Conservation (phyloP, 2,113 vertebrate genomes). For the Thunnus thynnus region DNA sequence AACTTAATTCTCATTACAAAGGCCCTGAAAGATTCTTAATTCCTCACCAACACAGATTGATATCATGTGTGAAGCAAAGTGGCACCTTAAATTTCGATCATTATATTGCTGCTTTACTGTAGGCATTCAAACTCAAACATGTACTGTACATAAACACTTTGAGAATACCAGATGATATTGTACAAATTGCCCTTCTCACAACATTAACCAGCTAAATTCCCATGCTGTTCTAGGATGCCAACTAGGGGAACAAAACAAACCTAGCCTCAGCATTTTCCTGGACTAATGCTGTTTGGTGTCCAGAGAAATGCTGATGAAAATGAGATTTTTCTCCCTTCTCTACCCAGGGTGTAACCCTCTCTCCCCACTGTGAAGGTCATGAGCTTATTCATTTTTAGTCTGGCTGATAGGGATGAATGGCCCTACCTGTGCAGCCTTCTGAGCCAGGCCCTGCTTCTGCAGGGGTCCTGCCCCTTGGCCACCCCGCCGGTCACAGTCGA, state of each 20-base stretch:
- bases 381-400: constrained; percentile 76
- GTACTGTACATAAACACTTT: constrained; percentile 55
- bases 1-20: constrained; percentile 44
- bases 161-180: constrained; percentile 60
- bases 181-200: constrained; percentile 81
- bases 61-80: constrained; percentile 45
- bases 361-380: constrained; percentile 78
- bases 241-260: constrained; percentile 72
- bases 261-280: constrained; percentile 73
- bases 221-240: constrained; percentile 54
- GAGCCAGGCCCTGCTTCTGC: constrained; percentile 49
- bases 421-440: constrained; percentile 66
- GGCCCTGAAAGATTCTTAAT: constrained; percentile 46
- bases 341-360: constrained; percentile 56
- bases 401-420: constrained; percentile 80
- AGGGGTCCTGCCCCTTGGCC: constrained; percentile 63
- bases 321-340: constrained; percentile 50
- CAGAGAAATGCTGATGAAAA: background rate
- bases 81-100: constrained; percentile 47
- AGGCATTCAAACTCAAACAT: constrained; percentile 45
- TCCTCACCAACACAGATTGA: constrained; percentile 60
- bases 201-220: constrained; percentile 81
- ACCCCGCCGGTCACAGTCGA: constrained; percentile 61
- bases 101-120: constrained; percentile 35
- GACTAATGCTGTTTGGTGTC: constrained; percentile 55